phyloP scores from a whole-genome alignment of 2,113 vertebrate genomes.

The Hymenochirus boettgeri region DNA sequence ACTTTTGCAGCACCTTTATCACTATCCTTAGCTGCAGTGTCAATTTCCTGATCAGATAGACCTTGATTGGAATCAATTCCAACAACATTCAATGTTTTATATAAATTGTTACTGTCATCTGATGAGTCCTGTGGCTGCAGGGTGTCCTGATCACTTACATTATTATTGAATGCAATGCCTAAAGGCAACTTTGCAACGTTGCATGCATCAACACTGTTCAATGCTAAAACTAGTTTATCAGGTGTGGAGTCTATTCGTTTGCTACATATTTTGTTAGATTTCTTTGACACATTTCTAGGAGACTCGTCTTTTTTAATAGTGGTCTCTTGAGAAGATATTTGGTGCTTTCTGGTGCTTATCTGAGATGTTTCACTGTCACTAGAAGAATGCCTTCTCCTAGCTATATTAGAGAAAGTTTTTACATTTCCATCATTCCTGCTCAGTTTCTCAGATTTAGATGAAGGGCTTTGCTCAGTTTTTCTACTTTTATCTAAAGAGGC shows the following conservation, averaged over 20 bases:
- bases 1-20: conserved; percentile 50
- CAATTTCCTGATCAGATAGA: not conserved
- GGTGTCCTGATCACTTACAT: not conserved
- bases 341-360: not conserved
- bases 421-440: conserved; percentile 5
- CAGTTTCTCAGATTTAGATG: not conserved
- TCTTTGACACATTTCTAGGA: conserved; percentile 15
- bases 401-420: not conserved
- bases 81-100: not conserved
- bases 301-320: conserved; percentile 20
- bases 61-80: not conserved
- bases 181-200: conserved; percentile 4
- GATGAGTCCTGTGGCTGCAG: not conserved
- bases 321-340: conserved; percentile 15
- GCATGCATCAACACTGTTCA: conserved; percentile 2
- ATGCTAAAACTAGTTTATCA: conserved; percentile 15
- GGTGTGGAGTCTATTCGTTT: conserved; percentile 19
- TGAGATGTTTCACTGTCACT: conserved; percentile 4
- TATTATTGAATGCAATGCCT: not conserved
- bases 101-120: not conserved
- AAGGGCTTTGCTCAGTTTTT: not conserved
- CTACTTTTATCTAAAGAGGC: not conserved
- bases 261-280: conserved; percentile 10
- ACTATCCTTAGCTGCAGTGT: conserved; percentile 43
- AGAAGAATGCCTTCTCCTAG: not conserved